Percentiles rank a stretch among this genome's conserved stretches.
These are phyloP conservation scores for Pelmatolapia mariae DNA, from an alignment of 2,113 vertebrate species.

Conservation along the genomic window DNA sequence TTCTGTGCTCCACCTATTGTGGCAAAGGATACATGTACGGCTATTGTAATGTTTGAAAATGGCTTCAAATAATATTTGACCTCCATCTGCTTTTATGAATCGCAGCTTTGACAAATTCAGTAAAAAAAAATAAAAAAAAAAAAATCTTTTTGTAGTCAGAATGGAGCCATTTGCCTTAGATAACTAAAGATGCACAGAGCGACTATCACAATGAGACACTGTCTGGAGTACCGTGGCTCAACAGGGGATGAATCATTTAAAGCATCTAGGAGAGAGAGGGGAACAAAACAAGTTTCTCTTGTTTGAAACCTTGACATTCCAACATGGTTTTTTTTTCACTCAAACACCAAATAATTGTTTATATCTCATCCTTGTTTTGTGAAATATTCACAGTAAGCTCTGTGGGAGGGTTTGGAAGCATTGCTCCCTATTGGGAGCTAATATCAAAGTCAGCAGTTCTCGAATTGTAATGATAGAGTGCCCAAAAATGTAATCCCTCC, in stretches of 20 bases:
- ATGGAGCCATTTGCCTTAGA: neutral
- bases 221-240: neutral
- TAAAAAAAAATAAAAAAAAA: neutral
- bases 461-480: conserved; percentile 67
- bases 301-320: conserved; percentile 21
- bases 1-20: neutral
- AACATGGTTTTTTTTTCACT: neutral
- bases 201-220: conserved; percentile 22
- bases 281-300: conserved; percentile 20
- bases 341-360: conserved; percentile 52
- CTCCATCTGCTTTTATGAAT: neutral
- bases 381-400: conserved; percentile 42
- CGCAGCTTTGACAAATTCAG: neutral
- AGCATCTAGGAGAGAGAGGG: neutral
- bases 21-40: neutral
- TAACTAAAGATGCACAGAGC: neutral
- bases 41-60: neutral
- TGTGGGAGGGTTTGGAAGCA: conserved; percentile 34
- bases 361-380: conserved; percentile 12
- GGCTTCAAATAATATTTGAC: conserved; percentile 9
- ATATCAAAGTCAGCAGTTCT: conserved; percentile 68
- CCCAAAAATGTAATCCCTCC: conserved; percentile 69
- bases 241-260: conserved; percentile 24
- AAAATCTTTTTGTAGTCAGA: conserved; percentile 1
- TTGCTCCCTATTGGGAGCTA: conserved; percentile 58